Percentiles rank a stretch among this genome's conserved stretches.
These are phyloP conservation scores for Drosophila lowei DNA, from an alignment of 1,140 invertebrate species.

Conservation along the genomic window DNA sequence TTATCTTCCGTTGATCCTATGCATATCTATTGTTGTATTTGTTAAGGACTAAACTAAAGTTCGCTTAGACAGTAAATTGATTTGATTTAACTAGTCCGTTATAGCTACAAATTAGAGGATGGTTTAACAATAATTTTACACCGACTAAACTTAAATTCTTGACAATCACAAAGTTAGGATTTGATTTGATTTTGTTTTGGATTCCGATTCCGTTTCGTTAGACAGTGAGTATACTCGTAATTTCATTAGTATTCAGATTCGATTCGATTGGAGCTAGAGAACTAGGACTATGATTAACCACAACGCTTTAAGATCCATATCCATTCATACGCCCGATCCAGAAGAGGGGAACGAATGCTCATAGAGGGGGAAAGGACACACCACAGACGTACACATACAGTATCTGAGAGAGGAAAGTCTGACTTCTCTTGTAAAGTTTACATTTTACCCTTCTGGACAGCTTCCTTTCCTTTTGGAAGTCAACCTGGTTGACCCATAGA, in stretches of 20 bases:
- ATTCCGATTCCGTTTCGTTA: constrained; percentile 30
- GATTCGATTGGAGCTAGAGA: constrained; percentile 40
- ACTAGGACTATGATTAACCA: constrained; percentile 57
- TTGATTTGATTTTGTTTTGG: constrained; percentile 44
- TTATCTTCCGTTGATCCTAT: constrained; percentile 30
- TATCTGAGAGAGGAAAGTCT: constrained; percentile 48
- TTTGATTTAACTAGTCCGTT: constrained; percentile 56
- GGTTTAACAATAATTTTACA: constrained; percentile 54
- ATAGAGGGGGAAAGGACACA: background rate
- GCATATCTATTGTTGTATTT: constrained; percentile 17
- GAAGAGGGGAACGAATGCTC: background rate
- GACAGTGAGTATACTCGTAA: constrained; percentile 48
- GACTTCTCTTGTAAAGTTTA: constrained; percentile 35
- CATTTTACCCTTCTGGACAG: constrained; percentile 4
- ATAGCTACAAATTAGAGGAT: constrained; percentile 57
- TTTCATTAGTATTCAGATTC: constrained; percentile 1
- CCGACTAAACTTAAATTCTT: constrained; percentile 70
- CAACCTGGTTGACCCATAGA: constrained; percentile 36
- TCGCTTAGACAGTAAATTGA: constrained; percentile 40
- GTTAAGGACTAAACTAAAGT: constrained; percentile 14
- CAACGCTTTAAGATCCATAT: constrained; percentile 60
- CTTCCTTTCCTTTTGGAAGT: background rate
- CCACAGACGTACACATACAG: background rate
- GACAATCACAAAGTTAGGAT: constrained; percentile 79
- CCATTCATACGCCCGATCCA: constrained; percentile 1